These are phyloP conservation scores for Epizoanthus rinbou DNA, from an alignment of 92 coral and sea anemone genomes.

Conservation along the genomic window DNA sequence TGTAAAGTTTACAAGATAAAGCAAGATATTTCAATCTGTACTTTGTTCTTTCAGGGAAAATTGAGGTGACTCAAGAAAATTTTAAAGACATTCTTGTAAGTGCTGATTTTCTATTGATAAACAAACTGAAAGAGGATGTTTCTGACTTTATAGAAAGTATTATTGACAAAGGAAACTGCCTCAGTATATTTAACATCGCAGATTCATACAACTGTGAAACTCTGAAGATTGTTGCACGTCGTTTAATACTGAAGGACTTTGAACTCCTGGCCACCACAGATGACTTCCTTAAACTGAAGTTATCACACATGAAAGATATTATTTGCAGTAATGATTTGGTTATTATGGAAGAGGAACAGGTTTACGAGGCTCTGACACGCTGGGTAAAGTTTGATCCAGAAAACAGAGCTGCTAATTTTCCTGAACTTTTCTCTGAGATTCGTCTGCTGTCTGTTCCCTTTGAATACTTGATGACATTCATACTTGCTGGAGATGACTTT, in stretches of 20 bases:
- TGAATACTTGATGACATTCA: slow-evolving; percentile 11
- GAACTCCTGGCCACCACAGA: slow-evolving; percentile 13
- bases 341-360: slow-evolving; percentile 11
- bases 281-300: neutral
- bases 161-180: slow-evolving; percentile 14
- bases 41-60: slow-evolving; percentile 15
- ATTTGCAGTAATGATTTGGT: slow-evolving; percentile 36
- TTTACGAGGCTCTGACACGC: slow-evolving; percentile 27
- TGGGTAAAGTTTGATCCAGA: slow-evolving; percentile 37
- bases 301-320: slow-evolving; percentile 16
- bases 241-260: slow-evolving; percentile 27
- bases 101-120: slow-evolving; percentile 36
- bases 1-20: too few relatives aligned
- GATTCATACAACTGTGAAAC: slow-evolving; percentile 34
- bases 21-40: too few relatives aligned
- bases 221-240: slow-evolving; percentile 35
- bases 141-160: slow-evolving; percentile 3
- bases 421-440: slow-evolving; percentile 36
- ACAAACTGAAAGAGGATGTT: neutral
- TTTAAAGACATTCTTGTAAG: slow-evolving; percentile 2
- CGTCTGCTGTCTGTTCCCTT: slow-evolving; percentile 34
- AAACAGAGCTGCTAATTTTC: slow-evolving; percentile 23
- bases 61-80: slow-evolving; percentile 24
- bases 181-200: neutral
- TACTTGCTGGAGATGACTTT: slow-evolving; percentile 39